Evolutionary conservation across 2,113 vertebrate genomes (phyloP), one percentile per base, ranked within the genome.

Genomic region (Oreochromis tanganicae): DNA sequence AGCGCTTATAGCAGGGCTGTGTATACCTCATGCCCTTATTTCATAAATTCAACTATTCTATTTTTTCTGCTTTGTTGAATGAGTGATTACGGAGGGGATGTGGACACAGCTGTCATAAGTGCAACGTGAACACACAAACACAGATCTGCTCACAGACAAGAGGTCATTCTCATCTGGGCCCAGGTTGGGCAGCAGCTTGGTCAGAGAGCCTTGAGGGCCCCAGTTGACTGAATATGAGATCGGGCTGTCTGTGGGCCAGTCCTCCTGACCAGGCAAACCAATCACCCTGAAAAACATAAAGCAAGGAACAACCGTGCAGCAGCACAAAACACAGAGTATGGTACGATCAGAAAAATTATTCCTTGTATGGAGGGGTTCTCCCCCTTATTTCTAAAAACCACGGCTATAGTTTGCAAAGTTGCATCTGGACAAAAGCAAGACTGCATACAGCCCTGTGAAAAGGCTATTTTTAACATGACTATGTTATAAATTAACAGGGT

Each of bases 241-340:
- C 0, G 95, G 93, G 73, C 95, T 96, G 86, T 95, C 94, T 0
- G 29, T 38, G 1, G 96, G 96, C 96, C 96, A 97, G 68, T 97
- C 96, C 17, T 96, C 95, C 83, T 95, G 73, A 6, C 27, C 6
- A 27, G 96, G 96, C 59, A 96, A 90, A 24, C 96, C 96, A 9
- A 95, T 95, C 59, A 95, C 87, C 88, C 96, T 97, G 88, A 57
- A 7, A 43, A 54, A 82, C 24, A 75, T 5, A 38, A 19, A 82
- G 68, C 12, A 63, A n/a, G 27, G 10, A 63, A 14, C 66, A 52
- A 81, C 36, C 75, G 12, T 85, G 85, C 38, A 14, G 19, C 38
- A 41, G 4, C 83, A 81, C 13, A 32, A 78, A 57, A 57, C 52
- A 57, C 36, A 43, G 36, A 78, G 73, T 32, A 0, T 19, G 46